A percentile compares a stretch with the other conserved stretches of the same genome.
These are phyloP conservation scores for Synanthedon tipuliformis DNA, from an alignment of 2,888 invertebrate species.

Conservation along the genomic window DNA sequence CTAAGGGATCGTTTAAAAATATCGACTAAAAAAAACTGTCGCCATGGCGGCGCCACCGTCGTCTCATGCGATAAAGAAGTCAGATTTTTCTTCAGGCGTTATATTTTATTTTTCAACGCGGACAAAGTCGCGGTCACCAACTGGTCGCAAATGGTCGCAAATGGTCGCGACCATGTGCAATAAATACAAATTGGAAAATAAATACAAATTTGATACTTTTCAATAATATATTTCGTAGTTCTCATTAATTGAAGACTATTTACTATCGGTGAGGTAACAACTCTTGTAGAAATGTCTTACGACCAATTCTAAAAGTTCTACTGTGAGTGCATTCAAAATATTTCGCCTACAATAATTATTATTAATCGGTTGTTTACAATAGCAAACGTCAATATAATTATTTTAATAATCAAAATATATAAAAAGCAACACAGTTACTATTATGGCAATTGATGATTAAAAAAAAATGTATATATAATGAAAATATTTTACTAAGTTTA, in stretches of 20 bases:
- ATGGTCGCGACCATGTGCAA: too few relatives aligned
- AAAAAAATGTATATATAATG: too few relatives aligned
- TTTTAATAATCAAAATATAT: neutral
- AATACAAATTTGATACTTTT: constrained; percentile 19
- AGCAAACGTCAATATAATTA: neutral
- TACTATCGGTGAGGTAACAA: constrained; percentile 69
- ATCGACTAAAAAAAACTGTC: too few relatives aligned
- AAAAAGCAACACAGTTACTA: neutral
- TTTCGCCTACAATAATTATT: constrained; percentile 3
- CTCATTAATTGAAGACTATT: constrained; percentile 62
- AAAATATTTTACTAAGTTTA: too few relatives aligned
- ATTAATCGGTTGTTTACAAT: neutral
- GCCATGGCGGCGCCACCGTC: too few relatives aligned
- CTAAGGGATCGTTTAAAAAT: too few relatives aligned
- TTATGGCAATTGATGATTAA: too few relatives aligned
- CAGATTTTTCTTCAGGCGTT: too few relatives aligned
- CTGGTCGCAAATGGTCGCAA: too few relatives aligned
- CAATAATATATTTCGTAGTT: constrained; percentile 57
- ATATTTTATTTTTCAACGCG: too few relatives aligned
- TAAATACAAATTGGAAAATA: constrained; percentile 1
- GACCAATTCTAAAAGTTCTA: constrained; percentile 41
- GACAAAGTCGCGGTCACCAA: too few relatives aligned
- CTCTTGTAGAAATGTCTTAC: constrained; percentile 46
- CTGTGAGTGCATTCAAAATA: constrained; percentile 40
- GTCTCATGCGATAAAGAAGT: too few relatives aligned